Evolutionary conservation across 2,797 vertebrate species (phyloP), one percentile per base, ranked within the genome.

Genomic region (Ambastaia sidthimunki): DNA sequence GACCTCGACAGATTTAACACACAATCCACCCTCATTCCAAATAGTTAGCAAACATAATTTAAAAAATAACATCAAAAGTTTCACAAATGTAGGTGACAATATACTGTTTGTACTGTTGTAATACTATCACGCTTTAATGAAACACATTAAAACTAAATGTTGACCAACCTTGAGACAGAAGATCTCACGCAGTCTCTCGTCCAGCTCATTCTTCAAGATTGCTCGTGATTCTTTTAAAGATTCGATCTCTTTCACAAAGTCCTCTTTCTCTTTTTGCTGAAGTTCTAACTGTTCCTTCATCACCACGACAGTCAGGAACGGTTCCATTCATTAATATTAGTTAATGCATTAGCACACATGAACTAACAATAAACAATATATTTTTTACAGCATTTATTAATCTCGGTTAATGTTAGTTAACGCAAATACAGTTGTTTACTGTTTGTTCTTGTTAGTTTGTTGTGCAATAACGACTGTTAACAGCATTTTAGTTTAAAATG

Each of bases 261-360:
- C 83, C 0, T 85, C 86, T 50, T 86, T 93, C 83, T 93, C 93
- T 0, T 87, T 91, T 0, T 93, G 88, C 48, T 93, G 85, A 89
- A 94, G 91, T 10, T 96, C 94, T 1, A 95, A 87, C 80, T 96
- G 93, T 13, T 93, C 94, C 97, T 97, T 81, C 73, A 73, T n/a
- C 71, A 68, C 74, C 74, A 41, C 34, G 6, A 3, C 28, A 85
- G 44, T 86, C 62, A 69, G 73, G 7, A 11, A 81, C 31, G 34
- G 34, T 37, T 37, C 34, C 3, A 7, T 37, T 37, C 5, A 6
- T 37, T 3, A 37, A 37, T 6, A 37, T 37, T 37, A 37, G 34
- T 37, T 7, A 37, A 37, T 7, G 34, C 34, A 37, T 37, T 37
- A 37, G 34, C 3, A 5, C 34, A 37, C 34, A 37, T 37, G 5